Conservation (phyloP, 2,113 vertebrate species). For the Taurulus bubalis region DNA sequence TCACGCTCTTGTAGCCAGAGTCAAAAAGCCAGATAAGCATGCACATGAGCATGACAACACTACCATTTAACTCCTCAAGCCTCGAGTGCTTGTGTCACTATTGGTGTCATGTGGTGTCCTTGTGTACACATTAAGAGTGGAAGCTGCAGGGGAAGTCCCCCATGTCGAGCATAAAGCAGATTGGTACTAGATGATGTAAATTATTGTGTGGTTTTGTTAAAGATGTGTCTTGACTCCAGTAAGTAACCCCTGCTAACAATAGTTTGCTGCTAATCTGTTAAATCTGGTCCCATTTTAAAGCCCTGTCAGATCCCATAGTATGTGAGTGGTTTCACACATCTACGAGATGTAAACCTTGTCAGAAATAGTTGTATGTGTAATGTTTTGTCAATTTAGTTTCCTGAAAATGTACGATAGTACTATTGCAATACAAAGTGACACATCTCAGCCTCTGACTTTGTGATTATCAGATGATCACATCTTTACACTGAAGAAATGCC, state of each 20-base stretch:
- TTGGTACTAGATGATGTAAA: not conserved
- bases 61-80: not conserved
- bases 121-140: not conserved
- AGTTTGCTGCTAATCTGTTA: conserved; percentile 26
- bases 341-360: conserved; percentile 7
- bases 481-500: not conserved
- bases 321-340: not conserved
- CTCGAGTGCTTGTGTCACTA: not conserved
- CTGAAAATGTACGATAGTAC: not conserved
- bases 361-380: not conserved
- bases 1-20: not conserved
- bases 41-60: not conserved
- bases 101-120: not conserved
- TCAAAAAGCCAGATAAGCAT: not conserved
- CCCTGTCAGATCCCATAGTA: not conserved
- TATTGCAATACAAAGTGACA: not conserved
- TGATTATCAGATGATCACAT: conserved; percentile 33
- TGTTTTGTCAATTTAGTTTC: not conserved
- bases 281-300: conserved; percentile 25
- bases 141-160: not conserved
- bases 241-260: conserved; percentile 3
- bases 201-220: not conserved
- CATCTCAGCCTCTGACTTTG: not conserved
- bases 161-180: not conserved
- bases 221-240: conserved; percentile 15